These are phyloP conservation scores for silkworm (Bombyx mori) DNA, from an alignment of 1,140 invertebrate genomes.

Conservation along the genomic window DNA sequence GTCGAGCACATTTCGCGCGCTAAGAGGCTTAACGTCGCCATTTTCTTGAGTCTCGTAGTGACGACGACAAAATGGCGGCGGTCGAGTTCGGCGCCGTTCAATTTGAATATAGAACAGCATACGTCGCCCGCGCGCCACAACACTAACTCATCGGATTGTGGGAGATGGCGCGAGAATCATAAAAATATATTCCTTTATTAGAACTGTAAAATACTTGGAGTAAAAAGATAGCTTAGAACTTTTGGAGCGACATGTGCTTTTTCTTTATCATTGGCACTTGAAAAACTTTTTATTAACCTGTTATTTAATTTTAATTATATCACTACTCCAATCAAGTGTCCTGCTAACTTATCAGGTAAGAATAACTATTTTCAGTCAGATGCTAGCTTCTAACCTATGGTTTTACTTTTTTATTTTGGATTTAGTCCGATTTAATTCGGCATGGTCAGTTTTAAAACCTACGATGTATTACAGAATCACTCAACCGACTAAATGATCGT, in stretches of 20 bases:
- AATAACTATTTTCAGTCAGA: no score
- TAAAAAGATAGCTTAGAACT: neutral
- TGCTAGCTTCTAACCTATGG: no score
- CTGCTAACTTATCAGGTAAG: no score
- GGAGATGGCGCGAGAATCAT: constrained; percentile 61
- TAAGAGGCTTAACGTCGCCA: constrained; percentile 57
- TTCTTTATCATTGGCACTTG: neutral
- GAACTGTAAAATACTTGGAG: constrained; percentile 30
- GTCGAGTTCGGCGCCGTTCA: constrained; percentile 48
- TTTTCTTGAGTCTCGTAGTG: constrained; percentile 37
- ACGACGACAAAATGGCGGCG: constrained; percentile 63
- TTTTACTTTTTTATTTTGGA: no score
- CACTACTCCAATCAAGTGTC: no score
- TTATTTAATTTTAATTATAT: no score
- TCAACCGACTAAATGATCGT: no score
- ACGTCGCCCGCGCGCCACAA: constrained; percentile 57
- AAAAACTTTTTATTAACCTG: neutral
- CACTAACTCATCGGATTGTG: constrained; percentile 68
- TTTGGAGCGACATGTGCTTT: neutral
- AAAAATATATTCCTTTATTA: constrained; percentile 61
- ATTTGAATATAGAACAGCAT: constrained; percentile 70
- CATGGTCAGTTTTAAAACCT: no score
- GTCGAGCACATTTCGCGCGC: constrained; percentile 39
- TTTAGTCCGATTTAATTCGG: no score
- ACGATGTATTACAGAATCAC: no score